Evolutionary conservation across 2,888 invertebrate species (phyloP), one percentile per base, ranked within the genome.

Genomic region (Horisme vitalbata): DNA sequence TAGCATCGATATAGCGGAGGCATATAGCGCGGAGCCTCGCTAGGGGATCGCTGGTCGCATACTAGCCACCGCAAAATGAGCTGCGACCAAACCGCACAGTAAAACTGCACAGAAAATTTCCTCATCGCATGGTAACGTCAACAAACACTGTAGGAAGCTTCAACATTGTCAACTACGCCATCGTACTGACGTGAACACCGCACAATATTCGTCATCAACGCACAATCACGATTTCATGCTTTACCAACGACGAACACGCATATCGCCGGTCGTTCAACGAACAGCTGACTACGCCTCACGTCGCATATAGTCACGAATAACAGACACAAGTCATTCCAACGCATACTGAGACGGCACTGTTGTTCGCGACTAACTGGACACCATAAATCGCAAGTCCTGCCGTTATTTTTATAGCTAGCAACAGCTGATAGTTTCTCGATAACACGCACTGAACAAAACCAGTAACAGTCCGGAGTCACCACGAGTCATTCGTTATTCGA

Each of bases 1-100:
- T 21, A 48, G 39, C 38, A 44, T 38, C 48, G 43, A 24, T 5
- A 45, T 3, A 36, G 21, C 34, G 28, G 12, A 4, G 34, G 6
- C 15, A 10, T 18, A 64, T 64, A 64, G 65, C 23, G 28, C 33
- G 5, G 18, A n/a, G 15, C 2, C 18, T 27, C 36, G 14, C 3
- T 3, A 13, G 7, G 2, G 21, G 3, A 9, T 9, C 4, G 24
- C 4, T n/a, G n/a, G 10, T 10, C 24, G 36, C 24, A 7, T 24
- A 35, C 37, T 35, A 15, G 31, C 24, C 6, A 34, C 24, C 20
- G 9, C 20, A 24, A 12, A 9, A n/a, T n/a, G 18, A 7, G 13
- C 15, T 15, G 15, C 35, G 24, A 27, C 11, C 0, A 13, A 28
- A 5, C 24, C 24, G 32, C 41, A 27, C 15, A 8, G 8, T 24